phyloP scores from a whole-genome alignment of 2,113 vertebrate genomes.

The Antidorcas marsupialis region DNA sequence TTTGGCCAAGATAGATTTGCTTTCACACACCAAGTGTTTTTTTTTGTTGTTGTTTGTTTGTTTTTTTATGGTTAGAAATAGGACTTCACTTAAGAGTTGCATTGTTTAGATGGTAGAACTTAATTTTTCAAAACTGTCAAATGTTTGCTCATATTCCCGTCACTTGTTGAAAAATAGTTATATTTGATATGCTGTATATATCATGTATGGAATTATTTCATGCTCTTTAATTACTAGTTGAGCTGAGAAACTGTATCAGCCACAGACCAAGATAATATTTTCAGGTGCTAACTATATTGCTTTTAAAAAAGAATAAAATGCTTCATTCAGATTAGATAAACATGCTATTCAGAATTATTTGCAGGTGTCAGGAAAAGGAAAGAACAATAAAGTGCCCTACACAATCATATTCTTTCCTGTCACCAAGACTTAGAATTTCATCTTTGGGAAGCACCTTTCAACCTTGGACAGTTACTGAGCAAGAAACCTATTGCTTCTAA shows the following conservation, averaged over 20 bases:
- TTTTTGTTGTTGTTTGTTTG: too few relatives aligned
- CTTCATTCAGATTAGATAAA: constrained; percentile 39
- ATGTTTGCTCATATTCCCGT: background rate
- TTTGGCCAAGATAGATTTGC: background rate
- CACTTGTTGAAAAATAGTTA: background rate
- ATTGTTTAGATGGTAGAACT: background rate
- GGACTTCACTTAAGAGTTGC: background rate
- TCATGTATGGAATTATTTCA: background rate
- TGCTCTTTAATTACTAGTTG: background rate
- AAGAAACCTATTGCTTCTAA: background rate
- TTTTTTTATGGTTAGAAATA: background rate
- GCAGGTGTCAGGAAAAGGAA: constrained; percentile 33
- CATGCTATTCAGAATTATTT: constrained; percentile 40
- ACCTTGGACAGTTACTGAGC: background rate
- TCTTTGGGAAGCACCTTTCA: background rate
- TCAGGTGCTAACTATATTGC: constrained; percentile 18
- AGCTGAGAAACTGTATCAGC: background rate
- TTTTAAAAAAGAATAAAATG: background rate
- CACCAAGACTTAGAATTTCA: constrained; percentile 5
- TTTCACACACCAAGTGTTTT: background rate
- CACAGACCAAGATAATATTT: constrained; percentile 24
- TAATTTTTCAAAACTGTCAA: background rate
- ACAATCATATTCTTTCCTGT: background rate
- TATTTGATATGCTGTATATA: background rate
- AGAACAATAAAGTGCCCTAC: background rate